These are phyloP conservation scores for Lagopus leucura DNA, from an alignment of 2,113 vertebrate genomes.

Conservation along the genomic window DNA sequence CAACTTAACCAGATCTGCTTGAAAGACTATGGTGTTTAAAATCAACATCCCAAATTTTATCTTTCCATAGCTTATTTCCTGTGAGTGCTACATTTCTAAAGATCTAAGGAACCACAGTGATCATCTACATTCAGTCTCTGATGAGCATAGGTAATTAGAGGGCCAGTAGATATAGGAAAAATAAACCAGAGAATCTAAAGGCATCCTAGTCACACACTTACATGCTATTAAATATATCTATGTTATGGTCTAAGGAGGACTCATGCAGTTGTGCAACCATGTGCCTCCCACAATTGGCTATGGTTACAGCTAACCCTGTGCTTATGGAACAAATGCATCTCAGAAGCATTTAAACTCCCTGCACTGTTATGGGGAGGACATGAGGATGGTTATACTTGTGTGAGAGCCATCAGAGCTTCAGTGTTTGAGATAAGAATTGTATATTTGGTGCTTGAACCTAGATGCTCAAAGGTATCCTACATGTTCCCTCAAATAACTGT, in stretches of 20 bases:
- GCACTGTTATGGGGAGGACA: background rate
- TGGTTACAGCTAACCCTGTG: background rate
- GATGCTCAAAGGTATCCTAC: background rate
- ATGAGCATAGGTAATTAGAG: background rate
- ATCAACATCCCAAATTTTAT: background rate
- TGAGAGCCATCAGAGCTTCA: background rate
- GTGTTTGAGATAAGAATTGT: background rate
- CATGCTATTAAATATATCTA: background rate
- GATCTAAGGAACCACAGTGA: background rate
- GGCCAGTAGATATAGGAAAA: background rate
- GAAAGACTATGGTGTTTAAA: background rate
- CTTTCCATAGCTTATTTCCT: background rate
- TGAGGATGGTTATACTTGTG: rapidly evolving
- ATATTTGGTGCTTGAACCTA: background rate
- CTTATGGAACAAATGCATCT: background rate
- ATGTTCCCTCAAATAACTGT: background rate
- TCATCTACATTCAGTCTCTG: background rate
- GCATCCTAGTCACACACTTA: background rate
- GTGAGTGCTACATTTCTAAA: background rate
- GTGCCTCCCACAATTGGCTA: background rate
- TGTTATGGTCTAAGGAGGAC: background rate
- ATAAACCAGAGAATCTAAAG: background rate
- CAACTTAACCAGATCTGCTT: background rate
- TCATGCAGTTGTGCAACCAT: rapidly evolving
- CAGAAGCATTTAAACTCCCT: background rate